Evolutionary conservation across 2,888 invertebrate genomes (phyloP), one percentile per base, ranked within the genome.

Genomic region (Agonopterix subpropinquella): DNA sequence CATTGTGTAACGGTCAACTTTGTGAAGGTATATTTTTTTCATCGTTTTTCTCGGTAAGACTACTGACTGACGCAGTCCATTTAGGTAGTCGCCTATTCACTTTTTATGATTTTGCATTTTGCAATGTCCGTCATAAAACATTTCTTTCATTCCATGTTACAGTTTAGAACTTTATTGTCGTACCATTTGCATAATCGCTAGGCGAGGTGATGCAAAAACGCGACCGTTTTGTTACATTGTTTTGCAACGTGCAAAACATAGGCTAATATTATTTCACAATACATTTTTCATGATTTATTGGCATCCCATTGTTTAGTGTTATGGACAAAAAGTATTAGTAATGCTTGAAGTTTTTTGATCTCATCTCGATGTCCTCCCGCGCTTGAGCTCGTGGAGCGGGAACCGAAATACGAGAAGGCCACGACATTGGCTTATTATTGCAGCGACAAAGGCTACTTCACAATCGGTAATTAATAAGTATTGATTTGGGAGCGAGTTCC

Each of bases 161-260:
- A 84, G 72, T 87, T 87, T 79, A 72, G 57, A 79, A 75, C 56
- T 80, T 78, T 80, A 87, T 80, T 83, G 83, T 78, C 68, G 67
- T 68, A 61, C 77, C 67, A 86, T 85, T 88, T 87, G 85, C 88
- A 87, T 87, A 87, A 84, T 81, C 82, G 74, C 78, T 74, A 77
- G 70, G 74, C 76, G 71, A 84, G 75, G 73, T 73, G 66, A 70
- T 63, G 77, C 74, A 84, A 87, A 87, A 86, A 85, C 74, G 62
- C 59, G 67, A 64, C 59, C 58, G 73, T 77, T 81, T 79, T 80
- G 76, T 79, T 78, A 73, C 68, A 75, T 82, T 83, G 75, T 80
- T 76, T 75, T 60, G 73, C 65, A 69, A 70, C 68, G 73, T 71
- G 77, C 75, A 70, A 75, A 81, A 78, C 71, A 67, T 62, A 71